These are phyloP conservation scores for Sapajus apella DNA, from an alignment of 2,113 vertebrate genomes.

Conservation along the genomic window DNA sequence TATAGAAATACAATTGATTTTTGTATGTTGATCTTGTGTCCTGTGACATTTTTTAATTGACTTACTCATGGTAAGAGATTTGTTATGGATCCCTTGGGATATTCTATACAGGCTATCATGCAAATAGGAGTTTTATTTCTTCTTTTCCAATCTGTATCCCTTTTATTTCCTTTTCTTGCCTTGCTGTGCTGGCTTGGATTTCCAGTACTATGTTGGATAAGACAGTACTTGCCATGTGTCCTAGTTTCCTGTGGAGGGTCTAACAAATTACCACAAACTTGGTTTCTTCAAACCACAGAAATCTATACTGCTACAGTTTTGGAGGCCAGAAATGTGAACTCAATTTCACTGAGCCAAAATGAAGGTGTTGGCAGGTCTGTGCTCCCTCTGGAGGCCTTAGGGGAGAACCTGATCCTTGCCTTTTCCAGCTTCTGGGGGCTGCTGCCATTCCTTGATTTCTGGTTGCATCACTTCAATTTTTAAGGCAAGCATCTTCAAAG, in stretches of 20 bases:
- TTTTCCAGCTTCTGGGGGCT: too few relatives aligned
- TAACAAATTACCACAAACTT: background rate
- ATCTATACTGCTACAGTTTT: background rate
- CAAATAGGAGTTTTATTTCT: background rate
- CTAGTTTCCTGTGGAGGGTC: background rate
- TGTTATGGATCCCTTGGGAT: background rate
- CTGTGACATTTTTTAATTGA: background rate
- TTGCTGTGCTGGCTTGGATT: background rate
- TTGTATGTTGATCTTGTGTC: background rate
- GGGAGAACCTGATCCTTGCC: too few relatives aligned
- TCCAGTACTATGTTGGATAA: background rate
- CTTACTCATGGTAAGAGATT: background rate
- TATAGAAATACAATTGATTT: background rate
- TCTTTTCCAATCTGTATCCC: background rate
- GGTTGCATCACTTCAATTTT: too few relatives aligned
- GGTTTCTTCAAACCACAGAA: background rate
- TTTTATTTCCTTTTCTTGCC: background rate
- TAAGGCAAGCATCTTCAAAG: too few relatives aligned
- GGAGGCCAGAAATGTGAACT: background rate
- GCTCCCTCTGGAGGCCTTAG: too few relatives aligned
- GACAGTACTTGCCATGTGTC: background rate
- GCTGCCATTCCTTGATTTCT: too few relatives aligned
- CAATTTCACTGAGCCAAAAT: background rate
- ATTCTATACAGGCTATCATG: background rate
- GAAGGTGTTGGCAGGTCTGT: too few relatives aligned